Evolutionary conservation across 2,797 vertebrate genomes (phyloP), one percentile per base, ranked within the genome.

Genomic region (Alca torda): DNA sequence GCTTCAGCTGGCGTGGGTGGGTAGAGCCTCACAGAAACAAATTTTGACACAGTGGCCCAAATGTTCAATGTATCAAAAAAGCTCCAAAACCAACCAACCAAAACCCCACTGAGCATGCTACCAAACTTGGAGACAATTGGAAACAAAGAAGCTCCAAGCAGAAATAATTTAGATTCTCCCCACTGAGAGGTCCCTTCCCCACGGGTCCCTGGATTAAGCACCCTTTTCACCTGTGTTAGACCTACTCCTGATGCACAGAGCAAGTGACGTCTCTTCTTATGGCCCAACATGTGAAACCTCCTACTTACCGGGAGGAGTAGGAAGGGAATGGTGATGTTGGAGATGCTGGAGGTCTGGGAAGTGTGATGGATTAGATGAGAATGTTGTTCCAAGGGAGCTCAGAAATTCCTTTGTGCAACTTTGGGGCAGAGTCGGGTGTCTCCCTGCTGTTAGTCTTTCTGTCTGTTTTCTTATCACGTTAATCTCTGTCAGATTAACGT

Each of bases 291-390:
- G 4, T 43, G 54, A 68, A 89, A 70, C 20, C 33, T 59, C 17
- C 33, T 35, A 3, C 15, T 30, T n/a, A 26, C 1, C 0, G 3
- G 11, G n/a, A 37, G 14, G 19, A 59, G 19, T 46, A n/a, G 43
- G 33, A 73, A 67, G 46, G 28, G 37, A 45, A 20, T 80, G 45
- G 68, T 16, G 45, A 5, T 67, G n/a, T 48, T 63, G 43, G 51
- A 33, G 43, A 56, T 13, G 14, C 11, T 2, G 1, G 9, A 21
- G 8, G 18, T 39, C 50, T 0, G 1, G 13, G 20, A 65, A n/a
- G 3, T 19, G 9, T 39, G 31, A 28, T 46, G 39, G 53, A 16
- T 54, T 84, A 54, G 25, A 21, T 64, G 70, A 61, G 24, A 54
- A 50, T 9, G 10, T 54, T 79, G 24, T 59, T 93, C 57, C 69